Evolutionary conservation across 2,888 invertebrate genomes (phyloP), one percentile per base, ranked within the genome.

Genomic region (Neoascia interrupta): DNA sequence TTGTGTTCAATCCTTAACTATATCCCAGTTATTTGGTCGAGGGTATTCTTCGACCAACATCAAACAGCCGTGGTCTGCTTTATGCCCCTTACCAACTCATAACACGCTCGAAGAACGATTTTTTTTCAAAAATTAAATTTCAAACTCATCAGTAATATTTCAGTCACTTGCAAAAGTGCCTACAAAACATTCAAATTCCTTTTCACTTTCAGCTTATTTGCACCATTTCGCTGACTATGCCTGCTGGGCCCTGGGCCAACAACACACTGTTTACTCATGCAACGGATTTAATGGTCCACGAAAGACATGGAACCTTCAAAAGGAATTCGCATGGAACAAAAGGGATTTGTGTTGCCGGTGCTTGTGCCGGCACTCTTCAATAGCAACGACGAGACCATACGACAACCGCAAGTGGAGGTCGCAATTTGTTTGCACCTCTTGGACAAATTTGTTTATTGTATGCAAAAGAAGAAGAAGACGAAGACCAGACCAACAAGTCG

Each of bases 401-500:
- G 10, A 45, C 18, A 23, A 31, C 61, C 53, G 28, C 53, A 63
- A 70, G 70, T 60, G 70, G 70, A 70, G 61, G 61, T 53, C 61
- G 61, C 61, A 70, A 70, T 70, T 70, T 70, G 70, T 61, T 70
- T 70, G 41, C 70, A 63, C 51, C 61, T 60, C 45, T 47, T 37
- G 37, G 70, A 70, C 70, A 63, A 70, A 70, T 70, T 70, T 63
- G 61, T 70, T 63, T 63, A 70, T 61, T 70, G 63, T 63, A 45
- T 45, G 31, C 15, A 45, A 51, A 18, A 18, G 43, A 51, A 37
- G 23, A 36, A 53, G 51, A 36, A 31, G 31, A 31, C 4, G 8
- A 31, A 31, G n/a, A 31, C 10, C 8, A 6, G 4, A n/a, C 4
- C 8, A n/a, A 31, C 3, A 6, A n/a, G 10, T 3, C 8, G 10